Conservation (phyloP, 2,113 vertebrate genomes). For the Lipophrys pholis region DNA sequence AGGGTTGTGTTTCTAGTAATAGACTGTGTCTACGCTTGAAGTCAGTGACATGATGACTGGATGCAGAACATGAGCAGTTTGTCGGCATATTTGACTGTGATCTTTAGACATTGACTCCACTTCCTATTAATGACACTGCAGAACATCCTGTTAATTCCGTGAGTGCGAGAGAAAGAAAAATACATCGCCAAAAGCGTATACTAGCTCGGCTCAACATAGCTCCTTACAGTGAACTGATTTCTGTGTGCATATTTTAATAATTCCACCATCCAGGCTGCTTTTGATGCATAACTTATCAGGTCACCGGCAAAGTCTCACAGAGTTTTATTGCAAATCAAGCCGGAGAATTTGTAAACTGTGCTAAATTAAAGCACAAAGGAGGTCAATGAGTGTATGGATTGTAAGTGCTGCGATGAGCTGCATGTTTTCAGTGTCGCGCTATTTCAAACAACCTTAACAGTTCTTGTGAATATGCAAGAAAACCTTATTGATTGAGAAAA, state of each 20-base stretch:
- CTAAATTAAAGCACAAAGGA: conserved; percentile 21
- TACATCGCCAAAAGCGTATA: background rate
- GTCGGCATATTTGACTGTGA: conserved; percentile 22
- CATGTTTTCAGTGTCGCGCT: conserved; percentile 3
- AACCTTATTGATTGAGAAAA: background rate
- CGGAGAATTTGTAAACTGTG: conserved; percentile 3
- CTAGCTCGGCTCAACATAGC: background rate
- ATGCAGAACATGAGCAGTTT: conserved; percentile 4
- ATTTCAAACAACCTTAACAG: background rate
- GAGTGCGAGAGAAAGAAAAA: conserved; percentile 8
- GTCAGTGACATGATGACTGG: background rate
- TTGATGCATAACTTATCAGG: conserved; percentile 47
- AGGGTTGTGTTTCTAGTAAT: background rate
- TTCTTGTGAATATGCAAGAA: no score
- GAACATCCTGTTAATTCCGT: conserved; percentile 42
- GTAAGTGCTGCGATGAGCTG: background rate
- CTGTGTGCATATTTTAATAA: conserved; percentile 45
- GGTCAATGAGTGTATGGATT: background rate
- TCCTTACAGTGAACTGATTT: conserved; percentile 19
- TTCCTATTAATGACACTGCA: conserved; percentile 5
- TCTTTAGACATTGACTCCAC: conserved; percentile 42
- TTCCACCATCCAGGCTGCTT: conserved; percentile 12
- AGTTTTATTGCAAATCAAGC: conserved; percentile 5
- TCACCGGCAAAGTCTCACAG: conserved; percentile 16
- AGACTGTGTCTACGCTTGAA: conserved; percentile 2